phyloP scores from a whole-genome alignment of 2,797 vertebrate genomes.

The Avahi laniger region DNA sequence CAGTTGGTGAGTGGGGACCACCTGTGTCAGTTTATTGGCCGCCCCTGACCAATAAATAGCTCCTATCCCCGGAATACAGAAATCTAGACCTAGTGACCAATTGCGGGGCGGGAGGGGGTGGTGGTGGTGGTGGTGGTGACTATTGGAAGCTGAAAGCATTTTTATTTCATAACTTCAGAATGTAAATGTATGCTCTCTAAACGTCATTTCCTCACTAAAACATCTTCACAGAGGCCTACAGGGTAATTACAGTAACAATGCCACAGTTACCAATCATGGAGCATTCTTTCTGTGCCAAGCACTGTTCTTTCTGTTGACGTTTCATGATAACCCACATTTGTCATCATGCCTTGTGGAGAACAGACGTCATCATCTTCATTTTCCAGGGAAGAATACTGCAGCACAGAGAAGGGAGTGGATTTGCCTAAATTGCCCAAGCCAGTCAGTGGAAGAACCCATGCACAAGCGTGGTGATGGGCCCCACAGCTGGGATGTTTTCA shows the following conservation, averaged over 20 bases:
- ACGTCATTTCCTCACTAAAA: neutral
- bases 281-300: neutral
- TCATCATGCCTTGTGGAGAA: neutral
- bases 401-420: neutral
- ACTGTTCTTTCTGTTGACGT: neutral
- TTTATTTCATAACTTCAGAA: neutral
- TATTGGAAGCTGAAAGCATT: neutral
- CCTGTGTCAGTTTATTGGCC: neutral
- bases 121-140: neutral
- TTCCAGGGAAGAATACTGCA: neutral
- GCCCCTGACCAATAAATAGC: neutral
- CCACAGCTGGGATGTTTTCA: neutral
- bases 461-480: rapidly evolving
- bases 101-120: too few relatives aligned
- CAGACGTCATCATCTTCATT: neutral
- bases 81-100: neutral
- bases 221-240: neutral
- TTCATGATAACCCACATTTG: neutral
- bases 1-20: neutral
- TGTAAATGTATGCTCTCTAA: neutral
- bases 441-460: neutral
- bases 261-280: neutral
- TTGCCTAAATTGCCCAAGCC: neutral
- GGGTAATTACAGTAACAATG: neutral
- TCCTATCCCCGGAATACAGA: neutral